phyloP scores from a whole-genome alignment of 2,888 invertebrate species.

The Leptura quadrifasciata region DNA sequence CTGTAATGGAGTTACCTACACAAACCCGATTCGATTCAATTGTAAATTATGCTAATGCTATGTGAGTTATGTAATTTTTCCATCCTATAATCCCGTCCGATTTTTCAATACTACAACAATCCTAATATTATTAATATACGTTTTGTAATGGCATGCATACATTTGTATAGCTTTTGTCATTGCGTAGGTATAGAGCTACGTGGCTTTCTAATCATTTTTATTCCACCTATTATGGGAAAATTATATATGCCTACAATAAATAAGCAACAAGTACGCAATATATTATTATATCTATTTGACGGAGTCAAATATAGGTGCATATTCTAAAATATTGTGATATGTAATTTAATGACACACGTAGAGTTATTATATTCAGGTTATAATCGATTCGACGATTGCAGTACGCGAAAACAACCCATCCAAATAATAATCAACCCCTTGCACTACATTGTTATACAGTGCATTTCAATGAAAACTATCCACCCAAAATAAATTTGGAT shows the following conservation, averaged over 20 bases:
- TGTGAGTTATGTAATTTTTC: neutral
- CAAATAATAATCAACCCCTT: too few species aligned
- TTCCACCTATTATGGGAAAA: slow-evolving; percentile 42
- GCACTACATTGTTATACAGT: too few species aligned
- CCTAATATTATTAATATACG: slow-evolving; percentile 36
- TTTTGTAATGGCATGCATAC: slow-evolving; percentile 48
- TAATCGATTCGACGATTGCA: too few species aligned
- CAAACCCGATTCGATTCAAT: neutral
- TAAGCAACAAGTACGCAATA: slow-evolving; percentile 16
- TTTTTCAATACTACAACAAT: neutral
- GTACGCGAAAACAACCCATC: too few species aligned
- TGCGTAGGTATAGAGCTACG: slow-evolving; percentile 45
- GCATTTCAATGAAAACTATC: too few species aligned
- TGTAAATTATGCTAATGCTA: slow-evolving; percentile 6
- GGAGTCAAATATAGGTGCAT: neutral
- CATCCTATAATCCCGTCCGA: neutral
- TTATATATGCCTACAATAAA: slow-evolving; percentile 28
- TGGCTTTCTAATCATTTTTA: slow-evolving; percentile 53
- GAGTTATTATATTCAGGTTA: neutral
- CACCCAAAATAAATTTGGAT: too few species aligned
- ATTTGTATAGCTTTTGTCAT: slow-evolving; percentile 41
- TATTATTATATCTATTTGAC: slow-evolving; percentile 7
- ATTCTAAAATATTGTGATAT: slow-evolving; percentile 1
- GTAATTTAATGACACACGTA: neutral
- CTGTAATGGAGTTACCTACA: neutral